phyloP scores from a whole-genome alignment of 2,113 vertebrate species.

The Helogale parvula region DNA sequence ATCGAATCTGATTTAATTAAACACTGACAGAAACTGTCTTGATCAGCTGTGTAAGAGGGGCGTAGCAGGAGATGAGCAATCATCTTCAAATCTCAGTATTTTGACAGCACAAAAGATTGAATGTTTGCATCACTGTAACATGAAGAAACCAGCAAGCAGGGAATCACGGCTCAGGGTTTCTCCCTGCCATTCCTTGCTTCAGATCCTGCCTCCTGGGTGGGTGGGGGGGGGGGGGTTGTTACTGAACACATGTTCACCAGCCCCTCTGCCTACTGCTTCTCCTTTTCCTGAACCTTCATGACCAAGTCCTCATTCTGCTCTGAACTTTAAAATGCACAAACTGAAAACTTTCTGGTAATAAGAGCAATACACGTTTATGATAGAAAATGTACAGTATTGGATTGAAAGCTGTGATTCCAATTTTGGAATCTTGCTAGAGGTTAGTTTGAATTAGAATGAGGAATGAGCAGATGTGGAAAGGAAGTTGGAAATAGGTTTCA shows the following conservation, averaged over 20 bases:
- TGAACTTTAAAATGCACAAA: neutral
- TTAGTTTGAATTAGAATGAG: neutral
- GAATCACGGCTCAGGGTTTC: neutral
- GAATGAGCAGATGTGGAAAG: neutral
- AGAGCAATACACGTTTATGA: neutral
- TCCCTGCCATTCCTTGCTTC: neutral
- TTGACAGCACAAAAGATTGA: constrained; percentile 28
- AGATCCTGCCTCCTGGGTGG: neutral
- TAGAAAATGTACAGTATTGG: neutral
- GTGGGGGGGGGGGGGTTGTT: neutral
- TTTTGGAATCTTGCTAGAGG: constrained; percentile 3
- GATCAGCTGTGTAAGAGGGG: neutral
- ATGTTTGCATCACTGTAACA: neutral
- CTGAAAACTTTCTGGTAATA: neutral
- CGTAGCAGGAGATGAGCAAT: neutral
- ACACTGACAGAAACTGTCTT: neutral
- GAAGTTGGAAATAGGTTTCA: neutral
- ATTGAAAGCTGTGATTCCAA: neutral
- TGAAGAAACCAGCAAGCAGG: neutral
- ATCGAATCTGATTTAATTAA: neutral
- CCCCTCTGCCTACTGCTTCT: neutral
- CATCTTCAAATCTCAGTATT: neutral
- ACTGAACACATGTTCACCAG: accelerated
- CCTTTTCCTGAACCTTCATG: neutral
- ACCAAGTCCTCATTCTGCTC: neutral